A percentile compares a stretch with the other conserved stretches of the same genome.
Conservation (phyloP, 2,888 invertebrate genomes). For the Andrena flavipes region DNA sequence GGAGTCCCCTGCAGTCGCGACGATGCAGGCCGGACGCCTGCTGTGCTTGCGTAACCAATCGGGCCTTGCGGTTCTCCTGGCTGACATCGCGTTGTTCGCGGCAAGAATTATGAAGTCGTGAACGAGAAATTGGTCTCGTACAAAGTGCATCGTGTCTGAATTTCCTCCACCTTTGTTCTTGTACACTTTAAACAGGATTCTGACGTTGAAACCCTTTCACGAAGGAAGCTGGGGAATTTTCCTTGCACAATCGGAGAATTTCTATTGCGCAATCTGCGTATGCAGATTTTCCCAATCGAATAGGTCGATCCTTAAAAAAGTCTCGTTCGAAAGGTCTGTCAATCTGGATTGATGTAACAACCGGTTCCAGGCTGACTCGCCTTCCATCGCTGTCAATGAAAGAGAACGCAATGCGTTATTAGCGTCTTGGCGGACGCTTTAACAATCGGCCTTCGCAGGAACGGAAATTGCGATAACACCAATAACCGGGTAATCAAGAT, state of each 20-base stretch:
- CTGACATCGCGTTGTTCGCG: slow-evolving; percentile 34
- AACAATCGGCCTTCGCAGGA: slow-evolving; percentile 60
- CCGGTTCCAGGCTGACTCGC: slow-evolving; percentile 55
- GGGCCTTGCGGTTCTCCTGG: slow-evolving; percentile 60
- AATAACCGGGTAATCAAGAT: slow-evolving; percentile 58
- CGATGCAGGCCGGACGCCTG: slow-evolving; percentile 56
- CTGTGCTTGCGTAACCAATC: slow-evolving; percentile 76
- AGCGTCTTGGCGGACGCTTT: slow-evolving; percentile 52
- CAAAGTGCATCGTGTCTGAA: background rate
- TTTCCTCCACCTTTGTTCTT: background rate
- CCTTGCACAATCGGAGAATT: background rate
- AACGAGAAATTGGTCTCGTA: slow-evolving; percentile 43
- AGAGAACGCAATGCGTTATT: slow-evolving; percentile 61
- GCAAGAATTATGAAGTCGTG: slow-evolving; percentile 52
- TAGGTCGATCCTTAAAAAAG: background rate
- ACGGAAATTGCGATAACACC: slow-evolving; percentile 64
- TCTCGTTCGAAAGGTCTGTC: slow-evolving; percentile 26
- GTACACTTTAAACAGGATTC: background rate
- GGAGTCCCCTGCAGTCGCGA: slow-evolving; percentile 52
- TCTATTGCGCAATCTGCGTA: background rate
- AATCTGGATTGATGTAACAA: slow-evolving; percentile 57
- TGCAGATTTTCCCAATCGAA: slow-evolving; percentile 1
- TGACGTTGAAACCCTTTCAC: background rate
- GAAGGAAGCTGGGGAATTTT: too few species aligned
- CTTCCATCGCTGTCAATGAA: slow-evolving; percentile 49